Conservation (phyloP, 2,113 vertebrate species). For the Notarius quadriscutis region DNA sequence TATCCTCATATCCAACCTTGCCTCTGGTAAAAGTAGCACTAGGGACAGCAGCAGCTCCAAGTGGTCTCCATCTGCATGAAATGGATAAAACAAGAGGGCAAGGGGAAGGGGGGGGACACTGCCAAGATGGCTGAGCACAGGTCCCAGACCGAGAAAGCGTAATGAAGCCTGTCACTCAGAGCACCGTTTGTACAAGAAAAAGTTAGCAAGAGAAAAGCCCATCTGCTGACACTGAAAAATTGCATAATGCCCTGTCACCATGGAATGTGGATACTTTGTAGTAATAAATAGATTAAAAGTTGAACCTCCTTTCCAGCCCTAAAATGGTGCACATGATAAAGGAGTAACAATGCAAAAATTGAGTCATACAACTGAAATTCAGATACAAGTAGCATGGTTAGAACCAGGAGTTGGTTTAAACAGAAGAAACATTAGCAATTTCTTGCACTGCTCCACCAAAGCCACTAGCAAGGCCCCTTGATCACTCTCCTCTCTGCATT, state of each 20-base stretch:
- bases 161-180: conserved; percentile 53
- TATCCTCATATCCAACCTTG: conserved; percentile 71
- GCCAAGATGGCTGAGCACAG: conserved; percentile 58
- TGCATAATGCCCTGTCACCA: not conserved
- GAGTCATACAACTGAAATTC: not conserved
- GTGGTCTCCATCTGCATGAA: conserved; percentile 67
- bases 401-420: not conserved
- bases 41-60: conserved; percentile 64
- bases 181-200: not conserved
- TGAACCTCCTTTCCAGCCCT: not conserved
- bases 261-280: conserved; percentile 27
- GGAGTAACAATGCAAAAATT: not conserved
- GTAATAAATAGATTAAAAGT: conserved; percentile 29
- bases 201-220: conserved; percentile 5
- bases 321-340: not conserved
- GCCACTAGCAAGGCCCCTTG: not conserved
- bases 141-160: conserved; percentile 25
- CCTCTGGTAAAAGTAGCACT: conserved; percentile 63
- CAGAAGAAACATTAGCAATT: not conserved
- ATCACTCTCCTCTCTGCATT: conserved; percentile 60
- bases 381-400: not conserved
- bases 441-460: not conserved
- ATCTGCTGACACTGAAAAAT: conserved; percentile 19
- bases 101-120: conserved; percentile 59
- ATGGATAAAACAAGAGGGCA: conserved; percentile 67